These are phyloP conservation scores for Unio delphinus DNA, from an alignment of 2,888 invertebrate species.

Conservation along the genomic window DNA sequence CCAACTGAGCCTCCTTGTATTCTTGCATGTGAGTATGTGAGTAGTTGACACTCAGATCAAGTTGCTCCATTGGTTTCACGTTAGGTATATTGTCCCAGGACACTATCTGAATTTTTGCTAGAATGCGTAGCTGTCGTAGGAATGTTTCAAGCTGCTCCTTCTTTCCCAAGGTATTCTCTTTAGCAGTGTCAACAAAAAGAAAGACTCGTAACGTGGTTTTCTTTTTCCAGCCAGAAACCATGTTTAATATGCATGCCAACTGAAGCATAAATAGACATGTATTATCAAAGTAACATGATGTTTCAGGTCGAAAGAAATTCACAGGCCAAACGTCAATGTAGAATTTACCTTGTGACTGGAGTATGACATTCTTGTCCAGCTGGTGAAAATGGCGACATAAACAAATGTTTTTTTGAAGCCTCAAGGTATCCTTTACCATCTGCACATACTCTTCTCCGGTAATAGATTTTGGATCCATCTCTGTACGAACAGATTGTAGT, in stretches of 20 bases:
- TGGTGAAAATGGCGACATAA: constrained; percentile 91
- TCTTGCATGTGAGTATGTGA: constrained; percentile 47
- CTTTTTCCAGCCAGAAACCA: constrained; percentile 80
- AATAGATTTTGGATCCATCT: constrained; percentile 37
- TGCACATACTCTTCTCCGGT: constrained; percentile 81
- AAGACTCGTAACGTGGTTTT: constrained; percentile 86
- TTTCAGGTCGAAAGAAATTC: constrained; percentile 87
- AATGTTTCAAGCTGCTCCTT: constrained; percentile 75
- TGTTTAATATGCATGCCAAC: constrained; percentile 93
- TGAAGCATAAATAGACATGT: constrained; percentile 96
- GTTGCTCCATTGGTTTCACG: constrained; percentile 13
- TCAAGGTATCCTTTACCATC: constrained; percentile 88
- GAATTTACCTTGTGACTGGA: constrained; percentile 77
- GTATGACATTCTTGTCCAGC: constrained; percentile 84
- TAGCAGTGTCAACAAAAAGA: constrained; percentile 76
- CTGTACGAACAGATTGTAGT: constrained; percentile 47
- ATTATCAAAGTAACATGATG: constrained; percentile 87
- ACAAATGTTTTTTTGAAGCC: constrained; percentile 95
- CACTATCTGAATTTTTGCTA: constrained; percentile 81
- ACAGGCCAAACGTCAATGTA: constrained; percentile 99
- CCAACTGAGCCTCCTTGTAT: constrained; percentile 46
- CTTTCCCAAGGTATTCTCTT: constrained; percentile 57
- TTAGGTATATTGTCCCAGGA: constrained; percentile 74
- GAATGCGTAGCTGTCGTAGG: constrained; percentile 88
- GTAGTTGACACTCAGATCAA: constrained; percentile 30